Evolutionary conservation across 2,113 vertebrate genomes (phyloP).

Genomic region (Gobio gobio): DNA sequence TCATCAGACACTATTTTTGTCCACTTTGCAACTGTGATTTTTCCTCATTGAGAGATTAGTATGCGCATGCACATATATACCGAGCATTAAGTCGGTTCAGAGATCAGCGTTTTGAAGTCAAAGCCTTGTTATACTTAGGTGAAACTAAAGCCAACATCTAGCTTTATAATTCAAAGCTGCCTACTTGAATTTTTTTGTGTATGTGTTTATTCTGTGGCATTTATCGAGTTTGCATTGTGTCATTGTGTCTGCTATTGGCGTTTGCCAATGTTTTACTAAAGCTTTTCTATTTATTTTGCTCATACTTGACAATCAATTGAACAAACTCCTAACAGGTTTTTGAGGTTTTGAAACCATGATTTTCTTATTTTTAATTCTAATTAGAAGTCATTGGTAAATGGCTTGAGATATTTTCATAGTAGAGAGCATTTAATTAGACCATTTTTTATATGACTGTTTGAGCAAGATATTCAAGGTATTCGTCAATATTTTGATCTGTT

Average conservation of each 20-base stretch:
- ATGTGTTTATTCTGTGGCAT: background rate
- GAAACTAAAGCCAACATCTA: background rate
- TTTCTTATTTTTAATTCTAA: too few relatives aligned
- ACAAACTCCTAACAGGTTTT: background rate
- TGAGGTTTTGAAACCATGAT: background rate
- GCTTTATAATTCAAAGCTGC: background rate
- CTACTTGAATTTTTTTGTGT: background rate
- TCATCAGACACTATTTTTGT: conserved; percentile 36
- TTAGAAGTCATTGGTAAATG: too few relatives aligned
- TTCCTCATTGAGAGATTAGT: conserved; percentile 10
- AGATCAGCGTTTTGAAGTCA: background rate
- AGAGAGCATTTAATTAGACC: too few relatives aligned
- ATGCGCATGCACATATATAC: conserved; percentile 24
- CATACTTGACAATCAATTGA: background rate
- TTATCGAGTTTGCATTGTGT: background rate
- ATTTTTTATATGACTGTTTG: too few relatives aligned
- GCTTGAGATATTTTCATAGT: too few relatives aligned
- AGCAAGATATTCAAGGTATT: too few relatives aligned
- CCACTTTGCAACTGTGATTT: conserved; percentile 22
- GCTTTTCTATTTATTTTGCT: background rate
- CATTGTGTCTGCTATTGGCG: background rate
- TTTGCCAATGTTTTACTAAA: background rate
- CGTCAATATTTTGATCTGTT: too few relatives aligned
- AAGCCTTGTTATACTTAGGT: conserved; percentile 12
- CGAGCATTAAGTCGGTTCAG: background rate